A percentile compares a stretch with the other conserved stretches of the same genome.
Conservation (phyloP, 2,888 invertebrate species). For the Zeuzera pyrina region DNA sequence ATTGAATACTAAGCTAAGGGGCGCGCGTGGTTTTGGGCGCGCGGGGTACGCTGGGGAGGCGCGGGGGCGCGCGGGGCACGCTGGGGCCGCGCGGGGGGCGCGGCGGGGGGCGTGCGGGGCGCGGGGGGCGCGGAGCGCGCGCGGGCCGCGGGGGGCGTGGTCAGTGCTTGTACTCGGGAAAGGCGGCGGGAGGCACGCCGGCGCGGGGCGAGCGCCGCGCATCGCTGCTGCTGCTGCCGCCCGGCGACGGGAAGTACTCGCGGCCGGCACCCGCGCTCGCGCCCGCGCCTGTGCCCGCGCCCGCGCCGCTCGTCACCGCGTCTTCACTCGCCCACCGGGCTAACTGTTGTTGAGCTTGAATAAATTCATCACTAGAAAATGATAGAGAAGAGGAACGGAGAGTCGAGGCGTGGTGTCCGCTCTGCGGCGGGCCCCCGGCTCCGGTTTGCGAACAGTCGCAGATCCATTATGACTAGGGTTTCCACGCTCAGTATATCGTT, state of each 20-base stretch:
- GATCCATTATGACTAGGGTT: too few species aligned
- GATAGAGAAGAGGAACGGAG: constrained; percentile 85
- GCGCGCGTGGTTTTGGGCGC: constrained; percentile 37
- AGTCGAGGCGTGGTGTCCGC: constrained; percentile 52
- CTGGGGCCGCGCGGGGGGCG: constrained; percentile 31
- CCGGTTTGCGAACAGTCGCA: constrained; percentile 1
- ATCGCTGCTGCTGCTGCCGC: constrained; percentile 34
- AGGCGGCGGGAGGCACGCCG: constrained; percentile 23
- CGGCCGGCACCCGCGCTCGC: constrained; percentile 46
- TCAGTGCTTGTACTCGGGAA: constrained; percentile 53
- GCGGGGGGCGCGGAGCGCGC: constrained; percentile 23
- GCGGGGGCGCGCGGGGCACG: constrained; percentile 61
- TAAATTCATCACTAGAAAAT: constrained; percentile 97
- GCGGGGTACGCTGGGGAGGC: constrained; percentile 46
- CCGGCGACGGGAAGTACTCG: constrained; percentile 57
- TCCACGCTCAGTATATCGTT: too few species aligned
- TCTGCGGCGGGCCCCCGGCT: constrained; percentile 17
- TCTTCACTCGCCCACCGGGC: constrained; percentile 96
- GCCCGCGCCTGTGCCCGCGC: constrained; percentile 33
- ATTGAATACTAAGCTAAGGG: constrained; percentile 21
- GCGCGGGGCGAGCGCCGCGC: constrained; percentile 29
- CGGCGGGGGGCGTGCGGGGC: constrained; percentile 51
- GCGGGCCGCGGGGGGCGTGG: constrained; percentile 47
- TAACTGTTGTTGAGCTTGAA: constrained; percentile 97
- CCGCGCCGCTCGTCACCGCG: constrained; percentile 74